Percentiles rank a stretch among this genome's conserved stretches.
Conservation (phyloP, 2,113 vertebrate species). For the Procavia capensis region DNA sequence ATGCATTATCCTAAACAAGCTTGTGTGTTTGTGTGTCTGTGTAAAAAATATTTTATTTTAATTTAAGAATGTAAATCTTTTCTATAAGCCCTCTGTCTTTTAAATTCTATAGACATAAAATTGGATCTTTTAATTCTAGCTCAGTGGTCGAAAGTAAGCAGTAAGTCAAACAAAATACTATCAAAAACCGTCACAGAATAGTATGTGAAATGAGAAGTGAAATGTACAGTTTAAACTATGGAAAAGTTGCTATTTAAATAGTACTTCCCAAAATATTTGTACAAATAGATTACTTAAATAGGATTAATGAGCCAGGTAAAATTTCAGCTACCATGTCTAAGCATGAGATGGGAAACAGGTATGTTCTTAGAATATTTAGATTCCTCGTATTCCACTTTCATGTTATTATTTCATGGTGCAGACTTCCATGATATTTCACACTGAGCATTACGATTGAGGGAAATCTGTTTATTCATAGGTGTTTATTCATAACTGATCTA, state of each 20-base stretch:
- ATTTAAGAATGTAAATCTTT: background rate
- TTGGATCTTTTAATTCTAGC: constrained; percentile 15
- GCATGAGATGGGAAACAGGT: background rate
- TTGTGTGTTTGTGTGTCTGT: background rate
- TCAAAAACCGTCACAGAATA: background rate
- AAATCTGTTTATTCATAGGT: constrained; percentile 6
- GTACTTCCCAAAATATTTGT: background rate
- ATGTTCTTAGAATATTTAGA: background rate
- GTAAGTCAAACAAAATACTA: constrained; percentile 39
- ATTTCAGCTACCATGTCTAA: background rate
- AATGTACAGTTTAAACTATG: background rate
- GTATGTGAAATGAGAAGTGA: background rate
- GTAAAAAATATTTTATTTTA: background rate
- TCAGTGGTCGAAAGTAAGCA: background rate
- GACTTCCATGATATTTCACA: background rate
- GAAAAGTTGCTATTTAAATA: background rate
- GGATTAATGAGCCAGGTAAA: constrained; percentile 11
- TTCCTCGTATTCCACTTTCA: background rate
- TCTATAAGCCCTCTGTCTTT: background rate
- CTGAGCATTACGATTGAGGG: background rate
- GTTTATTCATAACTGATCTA: background rate
- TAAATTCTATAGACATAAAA: constrained; percentile 1
- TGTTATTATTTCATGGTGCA: background rate
- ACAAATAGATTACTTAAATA: background rate
- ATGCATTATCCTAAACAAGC: background rate